These are phyloP conservation scores for Petaurus breviceps DNA, from an alignment of 2,113 vertebrate species.

Conservation along the genomic window DNA sequence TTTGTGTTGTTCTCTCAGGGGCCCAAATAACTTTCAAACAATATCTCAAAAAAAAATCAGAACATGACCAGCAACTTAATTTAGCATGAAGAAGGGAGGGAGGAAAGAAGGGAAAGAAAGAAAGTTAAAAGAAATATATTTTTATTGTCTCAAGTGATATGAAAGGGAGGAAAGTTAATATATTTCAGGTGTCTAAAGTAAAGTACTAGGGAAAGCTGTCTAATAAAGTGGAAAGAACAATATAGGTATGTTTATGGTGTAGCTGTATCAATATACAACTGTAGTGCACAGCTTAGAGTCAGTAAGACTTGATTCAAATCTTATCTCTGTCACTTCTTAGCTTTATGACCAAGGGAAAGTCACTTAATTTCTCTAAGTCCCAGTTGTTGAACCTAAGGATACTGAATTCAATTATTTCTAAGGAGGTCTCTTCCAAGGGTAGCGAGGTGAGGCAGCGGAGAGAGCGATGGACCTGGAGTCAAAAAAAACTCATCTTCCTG, in stretches of 20 bases:
- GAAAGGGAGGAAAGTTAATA: slow-evolving; percentile 10
- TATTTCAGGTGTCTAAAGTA: background rate
- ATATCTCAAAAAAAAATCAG: fast-evolving
- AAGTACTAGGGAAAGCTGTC: background rate
- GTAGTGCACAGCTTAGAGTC: background rate
- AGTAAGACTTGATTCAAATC: background rate
- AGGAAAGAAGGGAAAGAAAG: background rate
- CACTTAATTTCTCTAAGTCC: background rate
- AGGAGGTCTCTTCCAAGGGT: background rate
- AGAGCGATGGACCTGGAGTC: background rate
- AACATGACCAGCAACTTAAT: background rate
- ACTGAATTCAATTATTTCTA: background rate
- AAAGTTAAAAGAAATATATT: background rate
- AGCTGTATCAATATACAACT: background rate
- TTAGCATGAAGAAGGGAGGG: background rate
- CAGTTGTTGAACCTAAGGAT: background rate
- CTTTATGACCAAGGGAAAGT: background rate
- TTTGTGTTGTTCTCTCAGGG: background rate
- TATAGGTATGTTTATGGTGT: background rate
- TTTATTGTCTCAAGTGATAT: background rate
- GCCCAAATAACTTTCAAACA: background rate
- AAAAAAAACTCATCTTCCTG: background rate
- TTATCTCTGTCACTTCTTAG: background rate
- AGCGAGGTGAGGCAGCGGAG: background rate
- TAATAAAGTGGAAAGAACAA: background rate